Evolutionary conservation across 2,888 invertebrate genomes (phyloP), one percentile per base, ranked within the genome.

Genomic region (Drosophila rellima): DNA sequence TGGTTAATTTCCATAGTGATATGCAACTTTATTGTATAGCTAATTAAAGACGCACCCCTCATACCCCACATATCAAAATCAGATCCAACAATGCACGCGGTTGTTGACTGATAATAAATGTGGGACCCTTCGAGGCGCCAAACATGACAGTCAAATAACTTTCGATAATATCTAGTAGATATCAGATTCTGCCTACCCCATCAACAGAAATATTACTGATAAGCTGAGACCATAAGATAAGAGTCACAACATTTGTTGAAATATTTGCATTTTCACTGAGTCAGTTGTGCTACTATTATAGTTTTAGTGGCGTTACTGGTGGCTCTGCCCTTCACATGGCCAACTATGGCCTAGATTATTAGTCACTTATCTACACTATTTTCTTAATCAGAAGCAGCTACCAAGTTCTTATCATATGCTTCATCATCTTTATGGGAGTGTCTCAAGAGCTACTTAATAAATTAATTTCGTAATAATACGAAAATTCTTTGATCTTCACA

Each of bases 111-210:
- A 54, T 71, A 57, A 50, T 44, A 29, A 56, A 44, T 51, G 59
- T 62, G 29, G 13, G 13, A 31, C 61, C 54, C 54, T 55, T 39
- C 13, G 18, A 48, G 42, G 48, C 57, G 54, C 62, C 64, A 42
- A 55, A 44, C 17, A 48, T 68, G 82, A 71, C 87, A 73, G 73
- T 55, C 59, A 71, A 77, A 75, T 78, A 60, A 65, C 77, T 70
- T 73, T 65, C 40, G 65, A 74, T 70, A 50, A 44, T 45, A 44
- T 54, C 52, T 35, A n/a, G 35, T 70, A 73, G 37, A 54, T 54
- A 80, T 72, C 70, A 65, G 50, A 44, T 26, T 31, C 35, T 26
- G 44, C 62, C 31, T 51, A 11, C 17, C 20, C 61, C 83, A 83
- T 86, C 82, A 77, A 57, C 17, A 29, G 45, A 29, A 50, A 45